Conservation (phyloP, 1,140 invertebrate species). For the Bombus consobrinus region DNA sequence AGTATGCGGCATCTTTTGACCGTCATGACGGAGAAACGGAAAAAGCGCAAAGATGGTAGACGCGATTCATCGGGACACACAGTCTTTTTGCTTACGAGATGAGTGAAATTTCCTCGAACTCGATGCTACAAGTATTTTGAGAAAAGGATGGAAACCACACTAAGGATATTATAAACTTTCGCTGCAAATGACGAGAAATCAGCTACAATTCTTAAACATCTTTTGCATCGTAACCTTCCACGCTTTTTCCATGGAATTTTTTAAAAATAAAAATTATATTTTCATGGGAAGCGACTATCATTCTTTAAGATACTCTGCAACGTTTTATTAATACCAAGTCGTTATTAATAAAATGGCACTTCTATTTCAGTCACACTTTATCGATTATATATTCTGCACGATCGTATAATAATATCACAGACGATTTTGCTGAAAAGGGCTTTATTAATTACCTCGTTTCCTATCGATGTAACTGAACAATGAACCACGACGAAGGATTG, state of each 20-base stretch:
- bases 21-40: not conserved
- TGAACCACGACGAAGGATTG: not conserved
- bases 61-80: slow-evolving; percentile 16
- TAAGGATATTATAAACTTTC: not conserved
- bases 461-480: not conserved
- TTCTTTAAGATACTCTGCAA: not conserved
- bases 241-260: not conserved
- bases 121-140: slow-evolving; percentile 7
- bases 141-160: not conserved
- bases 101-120: slow-evolving; percentile 42
- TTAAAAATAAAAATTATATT: not conserved
- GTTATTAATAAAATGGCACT: slow-evolving; percentile 29
- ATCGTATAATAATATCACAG: slow-evolving; percentile 3
- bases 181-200: not conserved
- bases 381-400: slow-evolving; percentile 13
- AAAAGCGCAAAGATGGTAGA: slow-evolving; percentile 25
- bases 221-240: not conserved
- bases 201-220: not conserved
- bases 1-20: slow-evolving; percentile 7
- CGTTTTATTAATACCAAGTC: slow-evolving; percentile 9
- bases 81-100: slow-evolving; percentile 16
- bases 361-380: not conserved
- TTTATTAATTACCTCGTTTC: not conserved
- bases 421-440: not conserved
- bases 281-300: not conserved